A percentile compares a stretch with the other conserved stretches of the same genome.
phyloP scores from a whole-genome alignment of 2,888 invertebrate genomes.

The Pimpla rufipes region DNA sequence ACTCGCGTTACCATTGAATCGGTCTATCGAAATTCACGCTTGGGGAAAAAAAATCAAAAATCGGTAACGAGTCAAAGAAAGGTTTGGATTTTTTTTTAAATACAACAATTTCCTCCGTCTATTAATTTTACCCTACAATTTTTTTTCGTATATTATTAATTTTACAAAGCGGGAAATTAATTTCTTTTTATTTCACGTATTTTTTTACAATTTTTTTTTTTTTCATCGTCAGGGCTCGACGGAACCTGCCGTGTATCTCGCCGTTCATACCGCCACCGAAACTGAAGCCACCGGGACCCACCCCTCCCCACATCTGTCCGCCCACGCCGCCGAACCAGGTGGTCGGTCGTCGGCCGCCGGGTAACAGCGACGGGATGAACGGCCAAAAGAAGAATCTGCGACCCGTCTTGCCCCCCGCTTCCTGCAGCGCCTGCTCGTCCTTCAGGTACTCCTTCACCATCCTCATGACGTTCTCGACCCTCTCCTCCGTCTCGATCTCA shows the following conservation, averaged over 20 bases:
- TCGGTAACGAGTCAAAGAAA: too few species aligned
- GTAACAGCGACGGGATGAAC: not conserved
- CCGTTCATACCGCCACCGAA: not conserved
- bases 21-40: too few species aligned
- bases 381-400: conserved; percentile 29
- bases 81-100: too few species aligned
- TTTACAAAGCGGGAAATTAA: too few species aligned
- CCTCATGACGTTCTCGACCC: conserved; percentile 22
- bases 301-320: not conserved
- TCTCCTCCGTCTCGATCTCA: not conserved
- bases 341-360: too few species aligned
- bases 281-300: not conserved
- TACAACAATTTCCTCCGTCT: too few species aligned
- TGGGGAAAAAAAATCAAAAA: too few species aligned
- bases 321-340: not conserved
- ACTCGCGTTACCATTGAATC: not conserved
- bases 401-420: not conserved
- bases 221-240: not conserved
- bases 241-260: not conserved
- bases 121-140: too few species aligned
- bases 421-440: not conserved
- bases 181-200: too few species aligned
- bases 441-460: conserved; percentile 11
- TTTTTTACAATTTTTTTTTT: too few species aligned
- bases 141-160: too few species aligned